Base-by-base conservation (phyloP, 2,888 invertebrate genomes). In the Himalopsyche anomala region DNA sequence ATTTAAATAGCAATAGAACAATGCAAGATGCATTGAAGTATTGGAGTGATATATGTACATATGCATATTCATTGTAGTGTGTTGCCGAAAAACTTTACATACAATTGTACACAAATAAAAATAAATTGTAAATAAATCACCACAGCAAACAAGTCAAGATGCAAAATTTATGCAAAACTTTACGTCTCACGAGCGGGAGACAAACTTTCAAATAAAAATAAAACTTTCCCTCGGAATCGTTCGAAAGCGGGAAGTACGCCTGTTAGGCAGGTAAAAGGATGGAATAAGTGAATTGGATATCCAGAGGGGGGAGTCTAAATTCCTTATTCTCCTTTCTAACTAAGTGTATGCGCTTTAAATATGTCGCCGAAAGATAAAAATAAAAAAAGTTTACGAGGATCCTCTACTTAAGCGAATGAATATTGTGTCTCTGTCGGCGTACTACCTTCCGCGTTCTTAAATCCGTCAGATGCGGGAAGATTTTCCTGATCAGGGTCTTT, bases 271-370 rank as follows among this genome's bases (percentile, higher is more conserved):
- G 87, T 88, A 88, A 88, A 83, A 86, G 87, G 85, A 88, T 84
- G 87, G 87, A 88, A 88, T 88, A 88, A 88, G 87, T 88, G 87
- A 85, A 88, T 88, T 88, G 87, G 86, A 80, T 86, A 82, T 80
- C 82, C 83, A 80, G 42, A 38, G 80, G 81, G 62, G 82, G 51
- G 28, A 51, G 74, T 36, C 74, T 74, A 74, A 74, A 74, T 74
- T 74, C 74, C 74, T 74, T 74, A 74, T 74, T 74, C 74, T 74
- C 74, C 74, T 74, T 36, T 74, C 28, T 28, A 62, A 87, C 86
- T 81, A 86, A 87, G 82, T 84, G 85, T 86, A 84, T 88, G 86
- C 88, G 87, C 88, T 84, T 86, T 88, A 88, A 88, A 88, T 88
- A 88, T 88, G 88, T 88, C 88, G 84, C 81, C 83, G 84, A 62